phyloP scores from a whole-genome alignment of 2,113 vertebrate species.

The Eulemur rufifrons region DNA sequence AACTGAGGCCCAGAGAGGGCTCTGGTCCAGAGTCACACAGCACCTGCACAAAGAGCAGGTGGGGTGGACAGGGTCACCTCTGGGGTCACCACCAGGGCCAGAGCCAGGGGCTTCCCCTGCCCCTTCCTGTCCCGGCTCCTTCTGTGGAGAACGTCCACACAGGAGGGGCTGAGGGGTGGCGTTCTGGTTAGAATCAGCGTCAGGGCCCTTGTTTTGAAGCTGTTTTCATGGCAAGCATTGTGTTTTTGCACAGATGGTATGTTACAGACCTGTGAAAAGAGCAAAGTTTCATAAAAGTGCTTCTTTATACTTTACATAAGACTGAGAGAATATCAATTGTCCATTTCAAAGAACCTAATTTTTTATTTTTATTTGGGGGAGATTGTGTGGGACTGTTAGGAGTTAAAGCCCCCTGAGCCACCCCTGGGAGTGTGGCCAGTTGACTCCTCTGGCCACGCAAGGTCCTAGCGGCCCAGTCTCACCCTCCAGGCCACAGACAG shows the following conservation, averaged over 20 bases:
- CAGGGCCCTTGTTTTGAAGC: neutral
- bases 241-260: neutral
- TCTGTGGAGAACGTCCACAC: neutral
- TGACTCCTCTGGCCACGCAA: neutral
- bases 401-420: neutral
- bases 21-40: neutral
- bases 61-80: neutral
- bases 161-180: neutral
- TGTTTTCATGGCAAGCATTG: neutral
- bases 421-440: too few relatives aligned
- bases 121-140: neutral
- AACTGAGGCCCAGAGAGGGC: neutral
- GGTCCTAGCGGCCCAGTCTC: neutral
- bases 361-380: neutral
- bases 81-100: too few relatives aligned
- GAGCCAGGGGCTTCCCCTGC: neutral
- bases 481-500: neutral
- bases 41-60: neutral
- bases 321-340: neutral
- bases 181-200: neutral
- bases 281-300: neutral
- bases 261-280: neutral
- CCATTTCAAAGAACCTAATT: neutral
- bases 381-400: fast-evolving
- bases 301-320: neutral